Evolutionary conservation across 2,888 invertebrate species (phyloP).

Genomic region (Phengaris alcon): DNA sequence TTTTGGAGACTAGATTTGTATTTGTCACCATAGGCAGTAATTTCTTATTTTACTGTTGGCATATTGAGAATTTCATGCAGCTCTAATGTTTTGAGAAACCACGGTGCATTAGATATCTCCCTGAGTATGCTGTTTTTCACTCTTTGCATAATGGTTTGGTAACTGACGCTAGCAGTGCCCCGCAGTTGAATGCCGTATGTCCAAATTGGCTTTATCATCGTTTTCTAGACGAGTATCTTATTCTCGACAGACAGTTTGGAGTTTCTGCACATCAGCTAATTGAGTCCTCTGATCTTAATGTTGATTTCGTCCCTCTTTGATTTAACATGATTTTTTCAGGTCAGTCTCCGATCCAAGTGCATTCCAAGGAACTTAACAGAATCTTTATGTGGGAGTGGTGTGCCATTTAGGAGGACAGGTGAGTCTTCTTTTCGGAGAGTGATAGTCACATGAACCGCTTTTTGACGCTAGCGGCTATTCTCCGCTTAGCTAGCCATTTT

Average conservation of each 20-base stretch:
- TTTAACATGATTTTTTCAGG: too few species aligned
- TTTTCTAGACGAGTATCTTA: constrained; percentile 32
- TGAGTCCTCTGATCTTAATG: constrained; percentile 31
- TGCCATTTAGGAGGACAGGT: not conserved
- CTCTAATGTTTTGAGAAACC: too few species aligned
- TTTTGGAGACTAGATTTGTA: too few species aligned
- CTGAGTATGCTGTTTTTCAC: not conserved
- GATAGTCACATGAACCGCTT: too few species aligned
- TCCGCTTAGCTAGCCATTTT: too few species aligned
- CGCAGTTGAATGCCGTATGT: constrained; percentile 29
- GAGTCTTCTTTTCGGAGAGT: constrained; percentile 7
- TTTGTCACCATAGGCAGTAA: too few species aligned
- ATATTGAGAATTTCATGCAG: too few species aligned
- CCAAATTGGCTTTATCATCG: constrained; percentile 29
- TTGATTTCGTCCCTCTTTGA: constrained; percentile 28
- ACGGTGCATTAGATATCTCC: not conserved
- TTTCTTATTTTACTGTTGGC: too few species aligned
- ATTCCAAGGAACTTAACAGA: constrained; percentile 26
- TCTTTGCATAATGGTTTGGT: not conserved
- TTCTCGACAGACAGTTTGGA: constrained; percentile 33
- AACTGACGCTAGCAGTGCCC: constrained; percentile 12
- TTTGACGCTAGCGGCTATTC: too few species aligned
- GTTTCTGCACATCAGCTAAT: constrained; percentile 35
- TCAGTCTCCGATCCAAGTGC: constrained; percentile 23
- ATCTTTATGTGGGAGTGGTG: not conserved